phyloP scores from a whole-genome alignment of 1,140 invertebrate genomes.

The Berghia stephanieae region DNA sequence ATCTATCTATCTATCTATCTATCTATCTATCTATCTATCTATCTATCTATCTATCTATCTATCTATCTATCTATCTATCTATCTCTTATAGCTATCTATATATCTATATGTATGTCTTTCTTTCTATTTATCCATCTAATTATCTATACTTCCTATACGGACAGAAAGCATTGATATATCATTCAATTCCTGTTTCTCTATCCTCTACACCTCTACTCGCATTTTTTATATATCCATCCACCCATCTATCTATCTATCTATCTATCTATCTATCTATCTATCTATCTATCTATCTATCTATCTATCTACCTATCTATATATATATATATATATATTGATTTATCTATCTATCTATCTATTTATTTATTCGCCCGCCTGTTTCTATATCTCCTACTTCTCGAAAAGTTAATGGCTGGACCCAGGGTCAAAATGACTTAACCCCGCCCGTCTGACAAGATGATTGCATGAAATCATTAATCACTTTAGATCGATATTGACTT shows the following conservation, averaged over 20 bases:
- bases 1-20: too few relatives aligned
- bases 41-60: not conserved
- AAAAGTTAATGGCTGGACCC: not conserved
- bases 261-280: not conserved
- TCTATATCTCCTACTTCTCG: not conserved
- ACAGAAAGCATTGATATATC: not conserved
- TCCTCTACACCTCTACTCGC: not conserved
- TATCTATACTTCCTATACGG: not conserved
- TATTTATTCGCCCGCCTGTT: too few relatives aligned
- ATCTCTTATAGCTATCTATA: too few relatives aligned
- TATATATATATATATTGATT: too few relatives aligned
- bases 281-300: conserved; percentile 5
- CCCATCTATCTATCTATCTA: not conserved
- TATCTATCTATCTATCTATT: too few relatives aligned
- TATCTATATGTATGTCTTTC: too few relatives aligned
- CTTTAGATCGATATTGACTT: too few relatives aligned
- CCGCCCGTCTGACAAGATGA: too few relatives aligned
- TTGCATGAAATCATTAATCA: too few relatives aligned
- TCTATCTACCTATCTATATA: too few relatives aligned
- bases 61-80: not conserved
- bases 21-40: not conserved
- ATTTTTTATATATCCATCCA: too few relatives aligned
- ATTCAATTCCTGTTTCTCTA: not conserved
- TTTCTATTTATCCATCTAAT: too few relatives aligned
- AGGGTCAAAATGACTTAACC: not conserved